Evolutionary conservation across 2,113 vertebrate genomes (phyloP).

Genomic region (Galbula dea): DNA sequence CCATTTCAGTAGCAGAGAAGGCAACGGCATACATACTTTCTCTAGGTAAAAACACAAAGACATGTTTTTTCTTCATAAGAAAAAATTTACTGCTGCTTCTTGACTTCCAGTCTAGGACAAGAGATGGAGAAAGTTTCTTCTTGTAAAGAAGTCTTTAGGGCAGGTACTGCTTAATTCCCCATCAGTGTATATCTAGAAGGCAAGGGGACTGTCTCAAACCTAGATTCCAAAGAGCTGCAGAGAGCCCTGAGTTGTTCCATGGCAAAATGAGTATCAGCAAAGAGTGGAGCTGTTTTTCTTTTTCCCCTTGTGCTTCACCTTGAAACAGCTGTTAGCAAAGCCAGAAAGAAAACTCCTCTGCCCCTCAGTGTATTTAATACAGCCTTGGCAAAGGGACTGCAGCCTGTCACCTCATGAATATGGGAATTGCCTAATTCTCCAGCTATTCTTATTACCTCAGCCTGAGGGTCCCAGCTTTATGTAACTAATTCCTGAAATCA

Average conservation of each 20-base stretch:
- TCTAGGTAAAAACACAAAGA: not conserved
- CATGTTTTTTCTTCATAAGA: not conserved
- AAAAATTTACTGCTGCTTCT: not conserved
- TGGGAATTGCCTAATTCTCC: constrained; percentile 47
- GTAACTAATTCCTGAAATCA: constrained; percentile 22
- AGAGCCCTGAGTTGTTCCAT: not conserved
- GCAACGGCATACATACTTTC: not conserved
- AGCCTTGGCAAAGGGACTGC: constrained; percentile 23
- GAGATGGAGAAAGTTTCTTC: not conserved
- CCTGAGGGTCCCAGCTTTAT: constrained; percentile 47
- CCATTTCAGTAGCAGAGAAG: constrained; percentile 11
- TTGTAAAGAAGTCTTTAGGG: not conserved
- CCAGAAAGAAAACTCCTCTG: constrained; percentile 14
- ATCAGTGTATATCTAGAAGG: not conserved
- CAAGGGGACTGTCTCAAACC: not conserved
- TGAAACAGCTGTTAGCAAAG: constrained; percentile 44
- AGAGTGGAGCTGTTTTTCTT: not conserved
- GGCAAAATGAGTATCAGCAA: not conserved
- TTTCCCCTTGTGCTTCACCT: constrained; percentile 50
- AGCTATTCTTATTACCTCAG: constrained; percentile 53
- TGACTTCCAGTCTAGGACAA: not conserved
- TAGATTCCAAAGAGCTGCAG: not conserved
- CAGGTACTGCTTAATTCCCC: not conserved
- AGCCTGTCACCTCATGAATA: constrained; percentile 41
- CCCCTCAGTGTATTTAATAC: not conserved